Conservation (phyloP, 2,113 vertebrate species). For the Melanerpes formicivorus region DNA sequence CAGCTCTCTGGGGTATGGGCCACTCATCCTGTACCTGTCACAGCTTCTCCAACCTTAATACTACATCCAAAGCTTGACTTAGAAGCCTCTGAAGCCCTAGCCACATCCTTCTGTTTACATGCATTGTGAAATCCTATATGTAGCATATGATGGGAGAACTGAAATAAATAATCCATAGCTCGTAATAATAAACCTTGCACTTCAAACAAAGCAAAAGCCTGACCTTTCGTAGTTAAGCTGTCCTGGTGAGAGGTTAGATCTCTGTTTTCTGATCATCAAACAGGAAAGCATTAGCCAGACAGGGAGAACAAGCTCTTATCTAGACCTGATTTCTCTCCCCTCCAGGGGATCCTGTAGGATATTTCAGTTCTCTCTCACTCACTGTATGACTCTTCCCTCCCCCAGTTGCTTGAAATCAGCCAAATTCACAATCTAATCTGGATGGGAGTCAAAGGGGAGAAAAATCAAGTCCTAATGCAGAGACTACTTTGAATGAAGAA, state of each 20-base stretch:
- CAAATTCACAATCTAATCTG: conserved; percentile 71
- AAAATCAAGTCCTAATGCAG: conserved; percentile 61
- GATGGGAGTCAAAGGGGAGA: conserved; percentile 51
- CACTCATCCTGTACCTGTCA: rapidly evolving
- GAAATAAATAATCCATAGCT: neutral
- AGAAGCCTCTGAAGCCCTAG: rapidly evolving
- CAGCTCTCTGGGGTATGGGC: neutral
- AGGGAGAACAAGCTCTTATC: conserved; percentile 63
- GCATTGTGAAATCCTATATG: neutral
- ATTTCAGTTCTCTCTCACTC: conserved; percentile 39
- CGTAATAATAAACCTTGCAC: neutral
- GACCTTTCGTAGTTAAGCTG: conserved; percentile 18
- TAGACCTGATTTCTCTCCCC: conserved; percentile 60
- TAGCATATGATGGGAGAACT: neutral
- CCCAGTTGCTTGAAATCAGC: conserved; percentile 56
- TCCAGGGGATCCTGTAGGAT: conserved; percentile 64
- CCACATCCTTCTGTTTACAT: neutral
- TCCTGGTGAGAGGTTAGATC: conserved; percentile 45
- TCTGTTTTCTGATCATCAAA: conserved; percentile 59
- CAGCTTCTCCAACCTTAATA: neutral
- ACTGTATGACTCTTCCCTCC: conserved; percentile 41
- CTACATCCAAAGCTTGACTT: neutral
- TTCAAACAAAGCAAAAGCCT: neutral
- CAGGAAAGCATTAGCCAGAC: conserved; percentile 47
- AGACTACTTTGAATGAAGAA: conserved; percentile 28